Percentiles rank a stretch among this genome's conserved stretches.
Conservation (phyloP, 2,113 vertebrate species). For the Oreochromis aureus region DNA sequence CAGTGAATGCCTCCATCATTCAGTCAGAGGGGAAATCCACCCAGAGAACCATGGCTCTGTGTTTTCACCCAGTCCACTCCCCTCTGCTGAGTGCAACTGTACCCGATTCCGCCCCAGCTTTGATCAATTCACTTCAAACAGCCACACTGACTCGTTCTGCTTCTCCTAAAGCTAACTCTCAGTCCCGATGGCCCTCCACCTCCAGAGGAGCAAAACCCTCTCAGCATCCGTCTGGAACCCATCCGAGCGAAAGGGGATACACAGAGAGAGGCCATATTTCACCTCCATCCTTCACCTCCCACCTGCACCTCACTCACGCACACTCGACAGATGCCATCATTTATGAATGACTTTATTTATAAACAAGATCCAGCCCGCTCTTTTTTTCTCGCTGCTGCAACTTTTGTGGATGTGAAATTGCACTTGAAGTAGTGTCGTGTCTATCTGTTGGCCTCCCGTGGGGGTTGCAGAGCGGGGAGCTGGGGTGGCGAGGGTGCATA, state of each 20-base stretch:
- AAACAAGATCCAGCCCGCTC: conserved; percentile 42
- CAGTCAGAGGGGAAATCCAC: conserved; percentile 5
- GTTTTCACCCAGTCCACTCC: neutral
- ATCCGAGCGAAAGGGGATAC: conserved; percentile 35
- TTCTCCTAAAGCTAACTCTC: conserved; percentile 1
- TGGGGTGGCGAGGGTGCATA: neutral
- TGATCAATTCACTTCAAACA: conserved; percentile 60
- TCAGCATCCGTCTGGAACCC: conserved; percentile 25
- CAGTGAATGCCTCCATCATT: neutral
- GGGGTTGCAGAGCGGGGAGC: conserved; percentile 5
- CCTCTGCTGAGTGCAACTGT: conserved; percentile 10
- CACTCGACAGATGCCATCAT: conserved; percentile 48
- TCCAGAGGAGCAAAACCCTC: conserved; percentile 12
- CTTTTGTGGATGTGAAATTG: conserved; percentile 46
- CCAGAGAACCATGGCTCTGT: conserved; percentile 4
- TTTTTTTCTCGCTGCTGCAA: neutral
- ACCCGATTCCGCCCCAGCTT: conserved; percentile 28
- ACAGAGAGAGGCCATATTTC: conserved; percentile 7
- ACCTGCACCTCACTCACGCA: conserved; percentile 3
- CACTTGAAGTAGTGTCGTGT: conserved; percentile 31
- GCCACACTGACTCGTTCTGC: conserved; percentile 17
- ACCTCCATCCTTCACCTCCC: conserved; percentile 18
- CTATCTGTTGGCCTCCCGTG: conserved; percentile 2
- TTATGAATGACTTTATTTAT: conserved; percentile 72
- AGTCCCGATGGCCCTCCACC: neutral